phyloP scores from a whole-genome alignment of 2,888 invertebrate species.

The Panzeria rudis region DNA sequence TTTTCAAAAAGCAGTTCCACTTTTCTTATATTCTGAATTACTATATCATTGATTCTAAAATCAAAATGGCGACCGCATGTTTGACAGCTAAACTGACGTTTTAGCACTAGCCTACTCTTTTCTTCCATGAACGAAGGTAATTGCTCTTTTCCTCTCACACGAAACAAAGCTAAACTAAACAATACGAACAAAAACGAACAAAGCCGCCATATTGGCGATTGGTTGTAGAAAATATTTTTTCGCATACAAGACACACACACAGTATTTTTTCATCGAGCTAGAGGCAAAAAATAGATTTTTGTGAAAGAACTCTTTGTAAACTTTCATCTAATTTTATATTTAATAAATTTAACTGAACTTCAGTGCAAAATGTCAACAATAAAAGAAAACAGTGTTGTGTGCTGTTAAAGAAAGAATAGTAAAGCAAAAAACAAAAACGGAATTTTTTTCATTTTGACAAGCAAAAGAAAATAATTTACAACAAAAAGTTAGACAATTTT shows the following conservation, averaged over 20 bases:
- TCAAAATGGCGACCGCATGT: slow-evolving; percentile 68
- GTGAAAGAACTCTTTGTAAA: slow-evolving; percentile 23
- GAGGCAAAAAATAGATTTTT: slow-evolving; percentile 42
- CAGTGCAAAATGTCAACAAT: slow-evolving; percentile 55
- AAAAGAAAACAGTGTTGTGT: slow-evolving; percentile 63
- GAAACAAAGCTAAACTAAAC: slow-evolving; percentile 54
- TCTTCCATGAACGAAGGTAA: slow-evolving; percentile 31
- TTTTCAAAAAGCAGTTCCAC: slow-evolving; percentile 38
- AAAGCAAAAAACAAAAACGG: slow-evolving; percentile 54
- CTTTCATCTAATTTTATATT: slow-evolving; percentile 18
- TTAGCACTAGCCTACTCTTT: slow-evolving; percentile 50
- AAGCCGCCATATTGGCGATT: slow-evolving; percentile 78
- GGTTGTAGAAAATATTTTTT: slow-evolving; percentile 59
- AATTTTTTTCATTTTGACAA: slow-evolving; percentile 56
- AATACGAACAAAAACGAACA: slow-evolving; percentile 74
- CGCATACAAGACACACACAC: slow-evolving; percentile 63
- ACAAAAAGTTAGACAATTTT: slow-evolving; percentile 44
- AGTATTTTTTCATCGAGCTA: slow-evolving; percentile 49
- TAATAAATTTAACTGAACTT: slow-evolving; percentile 45
- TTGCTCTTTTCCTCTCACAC: slow-evolving; percentile 58
- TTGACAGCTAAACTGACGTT: slow-evolving; percentile 64
- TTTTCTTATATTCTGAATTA: slow-evolving; percentile 42
- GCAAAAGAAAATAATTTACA: slow-evolving; percentile 52
- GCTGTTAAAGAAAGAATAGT: slow-evolving; percentile 27
- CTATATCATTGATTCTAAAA: slow-evolving; percentile 55